Evolutionary conservation across 53 echinoderm and acorn worm genomes (phyloP).

Genomic region (Mesocentrotus franciscanus): DNA sequence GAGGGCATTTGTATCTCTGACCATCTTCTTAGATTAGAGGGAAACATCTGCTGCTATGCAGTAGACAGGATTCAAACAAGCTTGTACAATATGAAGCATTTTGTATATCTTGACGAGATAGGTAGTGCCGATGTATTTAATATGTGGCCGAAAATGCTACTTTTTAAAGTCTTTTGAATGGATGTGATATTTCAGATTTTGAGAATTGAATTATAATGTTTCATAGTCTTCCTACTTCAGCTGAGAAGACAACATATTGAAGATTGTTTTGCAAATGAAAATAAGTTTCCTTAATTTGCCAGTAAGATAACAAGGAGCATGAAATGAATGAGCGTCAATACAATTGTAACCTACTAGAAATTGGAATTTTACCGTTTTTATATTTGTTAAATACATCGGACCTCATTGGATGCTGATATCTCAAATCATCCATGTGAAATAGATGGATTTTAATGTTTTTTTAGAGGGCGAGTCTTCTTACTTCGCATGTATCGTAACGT

Average conservation of each 20-base stretch:
- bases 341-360: neutral
- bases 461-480: neutral
- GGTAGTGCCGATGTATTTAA: neutral
- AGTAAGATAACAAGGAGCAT: neutral
- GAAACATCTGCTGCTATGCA: slow-evolving; percentile 13
- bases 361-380: neutral
- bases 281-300: neutral
- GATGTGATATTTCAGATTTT: neutral
- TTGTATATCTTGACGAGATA: neutral
- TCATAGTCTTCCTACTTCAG: neutral
- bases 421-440: neutral
- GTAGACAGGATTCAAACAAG: neutral
- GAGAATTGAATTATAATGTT: neutral
- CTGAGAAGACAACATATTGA: neutral
- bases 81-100: neutral
- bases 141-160: neutral
- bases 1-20: neutral
- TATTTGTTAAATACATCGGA: neutral
- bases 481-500: neutral
- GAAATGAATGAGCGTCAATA: neutral
- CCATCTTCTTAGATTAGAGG: neutral
- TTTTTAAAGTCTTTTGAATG: neutral
- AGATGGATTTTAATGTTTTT: neutral
- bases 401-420: neutral
- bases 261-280: neutral